Evolutionary conservation across 2,797 vertebrate species (phyloP).

Genomic region (Sebastes trivittatus): DNA sequence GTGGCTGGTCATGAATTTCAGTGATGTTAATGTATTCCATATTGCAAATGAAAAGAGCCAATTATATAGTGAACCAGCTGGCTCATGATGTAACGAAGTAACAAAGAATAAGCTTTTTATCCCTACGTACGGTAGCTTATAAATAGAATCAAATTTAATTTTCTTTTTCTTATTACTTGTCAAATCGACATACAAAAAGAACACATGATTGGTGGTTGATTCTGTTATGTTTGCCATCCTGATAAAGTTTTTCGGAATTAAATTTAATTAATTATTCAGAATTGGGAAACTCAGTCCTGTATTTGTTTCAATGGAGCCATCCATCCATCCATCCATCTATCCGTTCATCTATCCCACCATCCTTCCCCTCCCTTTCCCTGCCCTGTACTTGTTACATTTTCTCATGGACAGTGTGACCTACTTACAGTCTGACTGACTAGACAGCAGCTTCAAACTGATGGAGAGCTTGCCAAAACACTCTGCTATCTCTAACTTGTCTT

Average conservation of each 20-base stretch:
- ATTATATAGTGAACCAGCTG: neutral
- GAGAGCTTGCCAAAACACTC: neutral
- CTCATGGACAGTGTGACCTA: constrained; percentile 40
- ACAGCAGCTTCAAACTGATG: constrained; percentile 9
- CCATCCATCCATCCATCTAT: neutral
- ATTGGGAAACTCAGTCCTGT: neutral
- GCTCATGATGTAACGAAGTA: neutral
- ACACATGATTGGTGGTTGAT: neutral
- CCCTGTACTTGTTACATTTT: neutral
- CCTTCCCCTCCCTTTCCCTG: neutral
- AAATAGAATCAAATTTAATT: neutral
- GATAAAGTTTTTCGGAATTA: too few relatives aligned
- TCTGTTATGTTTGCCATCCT: neutral
- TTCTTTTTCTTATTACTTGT: too few relatives aligned
- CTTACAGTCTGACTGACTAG: constrained; percentile 24
- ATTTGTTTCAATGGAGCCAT: neutral
- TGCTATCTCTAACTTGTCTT: neutral
- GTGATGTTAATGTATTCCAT: neutral
- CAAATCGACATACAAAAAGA: neutral
- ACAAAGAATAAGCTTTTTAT: neutral
- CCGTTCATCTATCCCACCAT: neutral
- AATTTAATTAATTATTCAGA: too few relatives aligned
- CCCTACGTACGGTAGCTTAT: neutral
- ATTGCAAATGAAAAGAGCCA: neutral
- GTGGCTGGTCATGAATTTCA: neutral